Evolutionary conservation across 2,113 vertebrate species (phyloP), one percentile per base, ranked within the genome.

Genomic region (Hippocampus barbouri): DNA sequence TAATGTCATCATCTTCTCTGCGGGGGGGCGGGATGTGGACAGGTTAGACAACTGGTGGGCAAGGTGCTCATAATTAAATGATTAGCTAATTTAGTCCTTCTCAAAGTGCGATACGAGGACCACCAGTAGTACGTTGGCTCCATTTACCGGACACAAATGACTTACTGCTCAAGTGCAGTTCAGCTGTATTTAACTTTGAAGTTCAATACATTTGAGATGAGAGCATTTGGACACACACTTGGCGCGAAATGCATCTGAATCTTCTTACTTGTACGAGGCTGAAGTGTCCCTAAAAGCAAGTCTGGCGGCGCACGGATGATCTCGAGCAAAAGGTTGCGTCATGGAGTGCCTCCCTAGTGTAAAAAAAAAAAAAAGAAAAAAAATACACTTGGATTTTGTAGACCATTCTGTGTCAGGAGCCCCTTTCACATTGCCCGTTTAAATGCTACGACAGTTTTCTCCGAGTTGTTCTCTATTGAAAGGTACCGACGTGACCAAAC

Each of bases 1-100:
- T 99, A 71, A 98, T 92, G 77, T 98, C 96, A 83, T 99, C 96
- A 74, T 98, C 96, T 41, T 96, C 94, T 86, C 95, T 98, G 77
- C 7, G 3, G 23, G 8, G 21, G 20, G 30, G 11, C 8, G 38
- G 62, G 27, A 65, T 3, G 34, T 5, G 14, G 16, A 43, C 27
- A 64, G 23, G 49, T 12, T n/a, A 45, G 34, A 38, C 34, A 5
- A 38, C 34, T 38, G 34, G 34, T 38, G 34, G 34, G 43, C 43
- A 14, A 45, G 43, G 43, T 45, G 12, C 43, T 45, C 43, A 15
- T 38, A 38, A 38, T 10, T 14, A 5, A 51, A 18, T 51, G 47
- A 51, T 51, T 49, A 5, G 47, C 47, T 18, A 16, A 51, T 51
- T 51, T 5, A 7, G 15, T 51, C 15, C 16, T 51, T 51, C 47